Base-by-base conservation (phyloP, 2,797 vertebrate genomes). In the Anolis apletophallus region DNA sequence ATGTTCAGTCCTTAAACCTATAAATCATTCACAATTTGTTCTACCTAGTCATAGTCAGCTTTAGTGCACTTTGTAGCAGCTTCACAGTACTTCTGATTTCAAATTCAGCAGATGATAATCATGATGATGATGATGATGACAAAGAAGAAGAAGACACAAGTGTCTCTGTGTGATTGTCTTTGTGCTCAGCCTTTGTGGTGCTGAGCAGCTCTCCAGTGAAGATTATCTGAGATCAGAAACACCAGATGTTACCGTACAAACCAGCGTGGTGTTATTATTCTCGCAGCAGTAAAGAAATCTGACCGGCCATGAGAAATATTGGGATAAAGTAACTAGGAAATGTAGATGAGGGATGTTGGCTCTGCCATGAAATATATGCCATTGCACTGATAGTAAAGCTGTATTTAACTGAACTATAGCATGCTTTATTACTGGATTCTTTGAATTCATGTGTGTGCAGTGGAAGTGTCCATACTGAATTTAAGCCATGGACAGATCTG, bases 381-480 rank as follows among this genome's bases (percentile, higher is more conserved):
- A 34, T 68, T 84, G 54, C n/a, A 68, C 77, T 84, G 64, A 29
- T 36, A 11, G 13, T 16, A 17, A 23, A 71, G 1, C 67, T 84
- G 52, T 34, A n/a, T 87, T 79, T 76, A 78, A 14, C 32, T 54
- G 84, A 87, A 50, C 83, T 71, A 54, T 80, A 79, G 7, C 7
- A 19, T 68, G 50, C 21, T 40, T 74, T 57, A 74, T 86, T 55
- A 14, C 13, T 52, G 17, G 10, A 52, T 80, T 64, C 77, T 81
- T 83, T 87, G 69, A 69, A 81, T 61, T 83, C 72, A 32, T 77
- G 13, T 6, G 79, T 67, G 3, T 59, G 40, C 79, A 82, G 26
- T 74, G 68, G 74, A 86, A 64, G 54, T 36, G 9, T 10, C 57
- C 57, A 73, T 52, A 72, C 57, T 59, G n/a, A 72, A 13, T 17